phyloP scores from a whole-genome alignment of 2,113 vertebrate genomes.

The Zosterops lateralis region DNA sequence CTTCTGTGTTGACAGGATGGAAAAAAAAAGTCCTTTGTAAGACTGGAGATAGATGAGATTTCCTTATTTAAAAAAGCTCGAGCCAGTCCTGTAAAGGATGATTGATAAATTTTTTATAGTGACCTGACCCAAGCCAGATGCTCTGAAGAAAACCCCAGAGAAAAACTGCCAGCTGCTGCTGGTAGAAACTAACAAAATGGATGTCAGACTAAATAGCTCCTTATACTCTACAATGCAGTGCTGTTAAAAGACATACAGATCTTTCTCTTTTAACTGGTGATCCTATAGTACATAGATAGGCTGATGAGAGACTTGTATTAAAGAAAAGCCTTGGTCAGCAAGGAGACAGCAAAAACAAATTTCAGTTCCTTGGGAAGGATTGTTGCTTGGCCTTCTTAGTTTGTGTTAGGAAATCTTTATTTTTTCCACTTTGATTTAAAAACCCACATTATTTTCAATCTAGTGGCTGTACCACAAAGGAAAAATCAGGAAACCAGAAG shows the following conservation, averaged over 20 bases:
- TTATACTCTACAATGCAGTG: background rate
- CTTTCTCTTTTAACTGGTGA: background rate
- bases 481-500: conserved; percentile 28
- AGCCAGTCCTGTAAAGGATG: background rate
- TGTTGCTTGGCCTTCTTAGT: background rate
- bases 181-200: conserved; percentile 27
- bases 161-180: conserved; percentile 38
- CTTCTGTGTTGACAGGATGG: background rate
- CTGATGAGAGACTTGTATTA: background rate
- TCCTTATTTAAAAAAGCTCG: conserved; percentile 12
- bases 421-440: conserved; percentile 30
- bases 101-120: conserved; percentile 48
- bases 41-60: background rate
- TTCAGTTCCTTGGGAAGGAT: background rate
- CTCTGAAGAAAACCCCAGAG: conserved; percentile 43
- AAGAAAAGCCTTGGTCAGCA: background rate
- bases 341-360: background rate
- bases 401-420: background rate
- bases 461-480: conserved; percentile 16
- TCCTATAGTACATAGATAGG: background rate
- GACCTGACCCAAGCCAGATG: conserved; percentile 43
- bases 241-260: background rate
- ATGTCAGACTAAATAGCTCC: conserved; percentile 16
- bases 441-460: conserved; percentile 10
- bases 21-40: background rate